Percentiles rank a stretch among this genome's conserved stretches.
Evolutionary conservation across 2,888 invertebrate genomes (phyloP).

Genomic region (Unio pictorum): DNA sequence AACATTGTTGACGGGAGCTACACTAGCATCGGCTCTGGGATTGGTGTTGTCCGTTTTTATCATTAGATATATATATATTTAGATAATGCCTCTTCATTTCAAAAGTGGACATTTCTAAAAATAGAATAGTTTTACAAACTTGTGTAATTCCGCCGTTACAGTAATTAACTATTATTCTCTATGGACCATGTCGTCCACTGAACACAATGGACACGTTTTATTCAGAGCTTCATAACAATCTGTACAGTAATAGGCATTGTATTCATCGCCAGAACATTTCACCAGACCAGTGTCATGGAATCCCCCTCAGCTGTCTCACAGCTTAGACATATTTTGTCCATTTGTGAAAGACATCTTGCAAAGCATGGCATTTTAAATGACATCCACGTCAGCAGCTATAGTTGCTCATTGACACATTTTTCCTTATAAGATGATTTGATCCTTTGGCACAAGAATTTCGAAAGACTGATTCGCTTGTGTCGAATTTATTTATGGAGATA

Average conservation of each 20-base stretch:
- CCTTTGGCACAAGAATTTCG: slow-evolving; percentile 31
- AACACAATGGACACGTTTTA: slow-evolving; percentile 29
- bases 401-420: slow-evolving; percentile 24
- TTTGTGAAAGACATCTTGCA: slow-evolving; percentile 9
- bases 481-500: slow-evolving; percentile 42
- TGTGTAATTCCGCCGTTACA: too few species aligned
- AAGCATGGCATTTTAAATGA: slow-evolving; percentile 19
- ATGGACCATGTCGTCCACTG: slow-evolving; percentile 9
- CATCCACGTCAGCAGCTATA: slow-evolving; percentile 27
- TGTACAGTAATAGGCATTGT: too few species aligned
- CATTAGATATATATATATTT: too few species aligned
- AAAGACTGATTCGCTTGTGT: slow-evolving; percentile 31
- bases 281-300: slow-evolving; percentile 16
- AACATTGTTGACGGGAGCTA: too few species aligned
- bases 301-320: slow-evolving; percentile 26
- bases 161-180: background rate
- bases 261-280: slow-evolving; percentile 12
- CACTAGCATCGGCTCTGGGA: too few species aligned
- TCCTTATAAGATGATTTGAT: slow-evolving; percentile 31
- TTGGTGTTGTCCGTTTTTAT: too few species aligned
- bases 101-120: too few species aligned
- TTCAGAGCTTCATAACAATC: too few species aligned
- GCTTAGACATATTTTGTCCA: slow-evolving; percentile 16
- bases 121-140: too few species aligned
- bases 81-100: too few species aligned